These are phyloP conservation scores for Chondrosia reniformis DNA, from an alignment of 37 sponge, comb jelly and placozoan species.

Conservation along the genomic window DNA sequence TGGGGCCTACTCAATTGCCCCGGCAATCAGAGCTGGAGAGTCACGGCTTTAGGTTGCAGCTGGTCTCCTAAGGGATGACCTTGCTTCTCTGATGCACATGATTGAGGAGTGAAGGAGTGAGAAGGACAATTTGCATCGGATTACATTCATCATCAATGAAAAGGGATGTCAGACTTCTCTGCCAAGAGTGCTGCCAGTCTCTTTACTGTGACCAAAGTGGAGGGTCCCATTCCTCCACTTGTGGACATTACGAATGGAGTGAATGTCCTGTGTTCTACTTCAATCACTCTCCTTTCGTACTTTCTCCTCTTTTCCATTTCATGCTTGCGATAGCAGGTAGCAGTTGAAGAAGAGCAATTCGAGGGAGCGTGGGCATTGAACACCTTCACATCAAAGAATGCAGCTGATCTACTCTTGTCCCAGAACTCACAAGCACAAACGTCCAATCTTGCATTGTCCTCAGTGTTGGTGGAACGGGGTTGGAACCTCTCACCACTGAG, in stretches of 20 bases:
- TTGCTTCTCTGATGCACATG: constrained; percentile 16
- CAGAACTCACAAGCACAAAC: not conserved
- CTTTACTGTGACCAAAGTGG: not conserved
- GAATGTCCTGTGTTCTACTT: constrained; percentile 8
- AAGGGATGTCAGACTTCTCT: not conserved
- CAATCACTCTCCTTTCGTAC: not conserved
- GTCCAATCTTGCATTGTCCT: not conserved
- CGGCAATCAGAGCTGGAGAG: not conserved
- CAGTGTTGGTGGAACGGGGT: not conserved
- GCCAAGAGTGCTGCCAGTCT: not conserved
- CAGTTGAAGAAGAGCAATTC: not conserved
- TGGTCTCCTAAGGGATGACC: constrained; percentile 6
- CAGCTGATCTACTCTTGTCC: not conserved
- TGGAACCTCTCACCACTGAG: not conserved
- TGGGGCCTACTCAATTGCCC: not conserved
- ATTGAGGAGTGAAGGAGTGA: not conserved
- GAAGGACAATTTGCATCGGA: not conserved
- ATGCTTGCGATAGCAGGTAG: not conserved
- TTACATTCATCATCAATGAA: not conserved
- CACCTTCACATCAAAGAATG: too few relatives aligned
- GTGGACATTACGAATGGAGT: not conserved
- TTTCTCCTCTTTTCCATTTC: not conserved
- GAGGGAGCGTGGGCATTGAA: not conserved
- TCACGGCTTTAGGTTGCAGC: not conserved
- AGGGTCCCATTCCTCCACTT: not conserved